phyloP scores from a whole-genome alignment of 1,140 invertebrate species.

The Dufourea novaeangliae region DNA sequence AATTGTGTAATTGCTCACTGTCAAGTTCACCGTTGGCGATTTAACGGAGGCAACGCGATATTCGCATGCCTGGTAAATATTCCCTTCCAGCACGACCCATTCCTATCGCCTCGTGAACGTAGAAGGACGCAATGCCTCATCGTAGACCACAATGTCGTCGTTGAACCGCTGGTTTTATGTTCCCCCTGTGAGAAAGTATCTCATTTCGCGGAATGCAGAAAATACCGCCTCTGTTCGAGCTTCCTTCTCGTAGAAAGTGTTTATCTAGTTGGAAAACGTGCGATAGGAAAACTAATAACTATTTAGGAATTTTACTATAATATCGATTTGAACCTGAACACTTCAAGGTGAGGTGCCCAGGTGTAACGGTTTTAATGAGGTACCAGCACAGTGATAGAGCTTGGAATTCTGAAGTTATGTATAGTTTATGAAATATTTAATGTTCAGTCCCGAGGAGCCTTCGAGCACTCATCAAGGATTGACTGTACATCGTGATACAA shows the following conservation, averaged over 20 bases:
- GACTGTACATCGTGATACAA: too few species aligned
- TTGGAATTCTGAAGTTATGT: too few species aligned
- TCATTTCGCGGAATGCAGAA: background rate
- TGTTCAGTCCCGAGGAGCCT: too few species aligned
- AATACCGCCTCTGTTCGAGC: background rate
- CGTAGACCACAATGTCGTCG: conserved; percentile 16
- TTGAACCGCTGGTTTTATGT: background rate
- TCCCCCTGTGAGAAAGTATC: conserved; percentile 12
- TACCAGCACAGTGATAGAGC: too few species aligned
- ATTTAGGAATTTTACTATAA: too few species aligned
- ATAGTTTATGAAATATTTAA: too few species aligned
- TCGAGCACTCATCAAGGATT: too few species aligned
- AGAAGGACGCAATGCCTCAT: background rate
- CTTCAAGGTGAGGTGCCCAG: too few species aligned
- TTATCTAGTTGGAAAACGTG: background rate
- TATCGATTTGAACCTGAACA: background rate
- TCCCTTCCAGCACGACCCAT: too few species aligned
- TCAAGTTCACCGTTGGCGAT: background rate
- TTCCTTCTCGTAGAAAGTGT: conserved; percentile 6
- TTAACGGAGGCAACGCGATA: background rate
- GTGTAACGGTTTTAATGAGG: too few species aligned
- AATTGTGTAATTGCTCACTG: conserved; percentile 20
- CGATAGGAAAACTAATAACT: too few species aligned
- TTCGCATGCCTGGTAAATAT: background rate
- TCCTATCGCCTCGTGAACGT: background rate